A percentile compares a stretch with the other conserved stretches of the same genome.
Conservation (phyloP, 2,797 vertebrate genomes). For the Micromesistius poutassou region DNA sequence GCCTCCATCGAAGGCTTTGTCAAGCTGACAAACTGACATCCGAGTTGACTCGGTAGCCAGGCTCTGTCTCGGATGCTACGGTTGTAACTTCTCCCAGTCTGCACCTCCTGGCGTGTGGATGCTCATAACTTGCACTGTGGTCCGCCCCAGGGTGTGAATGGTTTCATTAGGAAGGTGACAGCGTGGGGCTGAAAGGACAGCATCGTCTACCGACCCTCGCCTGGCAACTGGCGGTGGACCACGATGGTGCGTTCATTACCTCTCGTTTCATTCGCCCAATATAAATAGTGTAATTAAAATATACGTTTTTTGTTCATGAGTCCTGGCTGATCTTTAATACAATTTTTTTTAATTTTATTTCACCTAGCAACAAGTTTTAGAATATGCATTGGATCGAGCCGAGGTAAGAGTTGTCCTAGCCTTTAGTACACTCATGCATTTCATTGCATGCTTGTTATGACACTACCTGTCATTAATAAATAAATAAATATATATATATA, state of each 20-base stretch:
- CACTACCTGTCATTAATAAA: background rate
- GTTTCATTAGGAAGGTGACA: slow-evolving; percentile 74
- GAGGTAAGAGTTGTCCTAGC: slow-evolving; percentile 78
- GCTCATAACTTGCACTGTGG: slow-evolving; percentile 23
- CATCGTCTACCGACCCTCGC: slow-evolving; percentile 72
- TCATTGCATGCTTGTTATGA: background rate
- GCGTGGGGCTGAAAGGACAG: slow-evolving; percentile 75
- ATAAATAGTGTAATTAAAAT: background rate
- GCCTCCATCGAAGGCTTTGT: background rate
- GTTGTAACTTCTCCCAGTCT: slow-evolving; percentile 2
- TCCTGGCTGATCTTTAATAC: slow-evolving; percentile 11
- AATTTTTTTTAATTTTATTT: slow-evolving; percentile 25
- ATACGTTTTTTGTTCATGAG: background rate
- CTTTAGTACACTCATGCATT: background rate
- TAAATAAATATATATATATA: background rate
- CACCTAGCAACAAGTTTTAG: slow-evolving; percentile 91
- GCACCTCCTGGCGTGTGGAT: background rate
- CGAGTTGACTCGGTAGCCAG: slow-evolving; percentile 23
- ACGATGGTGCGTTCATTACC: slow-evolving; percentile 70
- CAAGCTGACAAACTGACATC: slow-evolving; percentile 13
- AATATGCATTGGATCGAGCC: slow-evolving; percentile 97
- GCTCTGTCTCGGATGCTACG: slow-evolving; percentile 13
- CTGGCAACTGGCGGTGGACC: slow-evolving; percentile 73
- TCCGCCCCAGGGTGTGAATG: slow-evolving; percentile 74
- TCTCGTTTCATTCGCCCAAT: background rate